Base-by-base conservation (phyloP, 2,888 invertebrate species). In the Ramazzottius varieornatus region DNA sequence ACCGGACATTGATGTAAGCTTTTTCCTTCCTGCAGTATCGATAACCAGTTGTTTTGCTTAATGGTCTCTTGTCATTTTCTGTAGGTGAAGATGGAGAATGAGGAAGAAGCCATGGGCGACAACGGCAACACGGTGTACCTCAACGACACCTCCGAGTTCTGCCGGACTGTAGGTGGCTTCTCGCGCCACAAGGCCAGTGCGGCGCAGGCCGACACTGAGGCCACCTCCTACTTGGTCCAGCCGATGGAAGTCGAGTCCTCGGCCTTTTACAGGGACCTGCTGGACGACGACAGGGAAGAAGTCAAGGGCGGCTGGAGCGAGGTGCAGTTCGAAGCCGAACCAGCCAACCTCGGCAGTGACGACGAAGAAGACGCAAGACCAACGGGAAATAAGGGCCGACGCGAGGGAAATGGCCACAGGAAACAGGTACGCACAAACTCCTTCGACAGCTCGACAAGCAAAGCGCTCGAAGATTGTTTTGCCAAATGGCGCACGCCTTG, bases 361-460 rank as follows among this genome's bases (percentile, higher is more conserved):
- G n/a, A 54, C 16, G 54, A 54, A 24, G 54, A 54, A n/a, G 54
- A 29, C 4, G 54, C n/a, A 40, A 20, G 40, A 40, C 13, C 40
- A 20, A 8, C 40, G 40, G 40, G 20, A 40, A 40, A n/a, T n/a
- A 40, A 40, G 40, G 13, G 40, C 40, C 40, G 65, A n/a, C n/a
- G n/a, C n/a, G 65, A 63, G 29, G 64, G 4, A 66, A 65, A 46
- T 29, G 54, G 24, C n/a, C 63, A 32, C 32, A 64, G 1, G 54
- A 65, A 46, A 24, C 40, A 32, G 66, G 65, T n/a, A n/a, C n/a
- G n/a, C n/a, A n/a, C n/a, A n/a, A n/a, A n/a, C n/a, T n/a, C n/a
- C n/a, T n/a, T n/a, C n/a, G n/a, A n/a, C n/a, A n/a, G n/a, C n/a
- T n/a, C n/a, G n/a, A n/a, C n/a, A n/a, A n/a, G n/a, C n/a, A n/a